Percentiles rank a stretch among this genome's conserved stretches.
Evolutionary conservation across 2,113 vertebrate species (phyloP).

Genomic region (Ceuthmochares aereus): DNA sequence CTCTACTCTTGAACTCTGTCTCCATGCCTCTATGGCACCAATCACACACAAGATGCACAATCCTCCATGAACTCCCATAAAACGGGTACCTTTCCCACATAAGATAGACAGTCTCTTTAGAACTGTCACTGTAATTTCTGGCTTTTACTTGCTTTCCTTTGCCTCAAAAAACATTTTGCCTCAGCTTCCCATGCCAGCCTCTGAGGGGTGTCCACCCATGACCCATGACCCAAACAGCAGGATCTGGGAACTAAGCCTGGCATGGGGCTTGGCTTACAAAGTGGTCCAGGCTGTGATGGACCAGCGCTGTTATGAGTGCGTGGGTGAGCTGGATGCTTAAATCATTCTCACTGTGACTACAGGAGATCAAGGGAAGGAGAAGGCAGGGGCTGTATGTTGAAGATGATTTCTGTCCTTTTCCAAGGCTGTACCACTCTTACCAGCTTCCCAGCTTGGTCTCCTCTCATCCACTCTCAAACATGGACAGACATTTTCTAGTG

Average conservation of each 20-base stretch:
- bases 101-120: neutral
- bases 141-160: neutral
- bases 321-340: neutral
- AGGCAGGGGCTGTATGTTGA: neutral
- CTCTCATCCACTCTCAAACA: neutral
- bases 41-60: neutral
- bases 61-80: neutral
- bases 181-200: neutral
- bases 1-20: neutral
- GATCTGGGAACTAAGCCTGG: neutral
- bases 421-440: neutral
- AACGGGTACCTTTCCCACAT: neutral
- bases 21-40: neutral
- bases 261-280: neutral
- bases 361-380: neutral
- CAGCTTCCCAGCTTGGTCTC: neutral
- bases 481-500: neutral
- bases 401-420: neutral
- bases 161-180: neutral
- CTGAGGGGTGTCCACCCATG: rapidly evolving
- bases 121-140: neutral
- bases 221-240: neutral
- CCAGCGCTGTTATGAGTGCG: neutral
- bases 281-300: neutral
- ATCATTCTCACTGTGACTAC: neutral